Base-by-base conservation (phyloP, 2,888 invertebrate species). In the Macroteleia sp. region DNA sequence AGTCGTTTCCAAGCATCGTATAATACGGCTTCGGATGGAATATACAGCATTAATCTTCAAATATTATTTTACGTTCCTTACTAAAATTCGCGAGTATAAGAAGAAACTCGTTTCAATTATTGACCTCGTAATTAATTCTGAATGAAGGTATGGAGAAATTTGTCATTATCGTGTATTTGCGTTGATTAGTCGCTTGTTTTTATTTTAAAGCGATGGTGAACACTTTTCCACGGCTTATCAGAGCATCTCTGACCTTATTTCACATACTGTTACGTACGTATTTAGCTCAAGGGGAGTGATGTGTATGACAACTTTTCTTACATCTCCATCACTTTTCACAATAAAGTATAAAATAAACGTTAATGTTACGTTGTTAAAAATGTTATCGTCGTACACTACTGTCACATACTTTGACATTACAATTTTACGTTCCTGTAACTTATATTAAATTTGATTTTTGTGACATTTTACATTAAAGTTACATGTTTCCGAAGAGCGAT, bases 241-340 rank as follows among this genome's bases (percentile, higher is more conserved):
- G 66, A 74, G 73, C 77, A 77, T 77, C 77, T 73, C 73, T 77
- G 77, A 77, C 77, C 77, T 77, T 77, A 69, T 77, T 67, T 54
- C 54, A 28, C 30, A 25, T 52, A 61, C 12, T 25, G 25, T 50
- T 61, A 46, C 17, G 39, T 52, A 54, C 19, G 30, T 36, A 62
- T 54, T 62, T 42, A 28, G 61, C 42, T 71, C 50, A 52, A 52
- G 70, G 52, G 59, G 25, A 69, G 25, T 17, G 30, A 28, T 41
- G 30, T 36, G 34, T 54, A 32, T 19, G 25, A 30, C 28, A 39
- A 28, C 12, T 57, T 41, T 54, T 70, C 70, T 70, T 61, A 70
- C 57, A 61, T 42, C 61, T 61, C 30, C 42, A 46, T 59, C 61
- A 52, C 52, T 56, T 56, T 59, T 50, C 41, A 19, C 22, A 44